Evolutionary conservation across 2,113 vertebrate species (phyloP), one percentile per base, ranked within the genome.

Genomic region (Pantherophis guttatus): DNA sequence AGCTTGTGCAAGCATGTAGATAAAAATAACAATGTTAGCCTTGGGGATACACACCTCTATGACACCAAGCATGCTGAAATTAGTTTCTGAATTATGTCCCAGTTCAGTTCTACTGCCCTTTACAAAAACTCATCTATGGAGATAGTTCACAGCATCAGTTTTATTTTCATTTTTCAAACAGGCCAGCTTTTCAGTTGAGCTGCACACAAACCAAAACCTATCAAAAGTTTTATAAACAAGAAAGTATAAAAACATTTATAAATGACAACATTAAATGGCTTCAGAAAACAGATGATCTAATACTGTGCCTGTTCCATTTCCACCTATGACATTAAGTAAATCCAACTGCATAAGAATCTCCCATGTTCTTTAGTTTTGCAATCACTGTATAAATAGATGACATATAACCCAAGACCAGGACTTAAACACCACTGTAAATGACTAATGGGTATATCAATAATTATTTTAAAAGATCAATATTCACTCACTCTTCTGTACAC

Each of bases 391-490:
- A 87, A 89, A 57, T 70, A 75, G 52, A 86, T 24, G 39, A 53
- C 70, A 90, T n/a, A 93, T n/a, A 53, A 53, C 75, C 55, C 59
- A 90, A 93, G 55, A 53, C 75, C 24, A 11, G 26, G 29, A 29
- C 55, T 91, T 92, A 93, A 91, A 88, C 62, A 93, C 54, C 87
- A 89, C 62, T 65, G 87, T 57, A 86, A 93, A 92, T 89, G 55
- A 92, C 57, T 87, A 93, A 89, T 94, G 87, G 15, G n/a, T 89
- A 70, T 54, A 91, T 89, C 58, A 57, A 48, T 89, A 53, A 81
- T 92, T 92, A 86, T 85, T 89, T 48, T 39, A 89, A 94, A 70
- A 91, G 54, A 94, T 94, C 90, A 86, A 92, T 94, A 89, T 33
- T 91, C 87, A 91, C 54, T 94, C 87, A 89, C 65, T 89, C 53